Evolutionary conservation across 2,113 vertebrate species (phyloP).

Genomic region (Probosciger aterrimus): DNA sequence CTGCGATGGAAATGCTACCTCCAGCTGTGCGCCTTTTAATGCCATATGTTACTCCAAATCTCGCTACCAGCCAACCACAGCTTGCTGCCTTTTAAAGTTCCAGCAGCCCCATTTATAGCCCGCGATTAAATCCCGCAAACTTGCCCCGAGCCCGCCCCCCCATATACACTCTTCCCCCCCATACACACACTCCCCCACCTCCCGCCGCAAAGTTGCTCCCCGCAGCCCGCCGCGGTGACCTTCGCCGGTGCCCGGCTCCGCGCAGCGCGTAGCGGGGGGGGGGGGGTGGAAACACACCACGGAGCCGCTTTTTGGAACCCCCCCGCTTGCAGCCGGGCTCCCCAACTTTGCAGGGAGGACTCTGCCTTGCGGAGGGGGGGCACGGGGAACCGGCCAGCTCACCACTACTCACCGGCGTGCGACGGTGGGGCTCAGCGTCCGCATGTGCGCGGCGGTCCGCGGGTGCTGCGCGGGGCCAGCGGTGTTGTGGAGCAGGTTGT

Average conservation of each 20-base stretch:
- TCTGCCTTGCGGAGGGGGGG: neutral
- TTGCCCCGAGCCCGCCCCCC: neutral
- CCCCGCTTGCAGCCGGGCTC: neutral
- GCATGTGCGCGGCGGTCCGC: slow-evolving; percentile 72
- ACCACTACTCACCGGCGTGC: neutral
- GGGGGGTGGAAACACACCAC: neutral
- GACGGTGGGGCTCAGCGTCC: neutral
- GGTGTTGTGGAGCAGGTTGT: slow-evolving; percentile 85
- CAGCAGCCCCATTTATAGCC: slow-evolving; percentile 49
- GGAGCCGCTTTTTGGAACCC: neutral
- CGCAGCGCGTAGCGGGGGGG: neutral
- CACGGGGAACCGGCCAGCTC: neutral
- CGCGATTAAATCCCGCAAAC: slow-evolving; percentile 49
- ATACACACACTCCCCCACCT: neutral
- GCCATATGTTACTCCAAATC: slow-evolving; percentile 99
- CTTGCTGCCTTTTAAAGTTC: slow-evolving; percentile 71
- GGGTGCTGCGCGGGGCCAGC: slow-evolving; percentile 75
- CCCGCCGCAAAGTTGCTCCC: neutral
- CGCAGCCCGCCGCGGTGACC: neutral
- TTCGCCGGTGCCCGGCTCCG: neutral
- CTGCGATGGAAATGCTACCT: slow-evolving; percentile 99
- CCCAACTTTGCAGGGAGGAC: neutral
- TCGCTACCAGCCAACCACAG: slow-evolving; percentile 73
- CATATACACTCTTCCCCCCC: too few relatives aligned
- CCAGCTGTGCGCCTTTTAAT: slow-evolving; percentile 99